phyloP scores from a whole-genome alignment of 2,797 vertebrate genomes.

The Phataginus tetradactyla region DNA sequence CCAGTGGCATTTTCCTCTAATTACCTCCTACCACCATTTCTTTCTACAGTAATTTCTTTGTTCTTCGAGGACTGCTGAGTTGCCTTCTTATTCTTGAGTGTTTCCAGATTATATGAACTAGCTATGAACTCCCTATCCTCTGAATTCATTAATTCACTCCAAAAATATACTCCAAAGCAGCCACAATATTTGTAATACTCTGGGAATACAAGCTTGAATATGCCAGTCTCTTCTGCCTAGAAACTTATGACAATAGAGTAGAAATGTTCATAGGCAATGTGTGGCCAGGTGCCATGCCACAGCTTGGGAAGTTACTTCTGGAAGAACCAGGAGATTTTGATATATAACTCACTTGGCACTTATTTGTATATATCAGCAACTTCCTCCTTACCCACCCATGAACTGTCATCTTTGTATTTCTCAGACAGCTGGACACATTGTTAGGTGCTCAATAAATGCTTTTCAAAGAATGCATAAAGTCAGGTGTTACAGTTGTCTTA shows the following conservation, averaged over 20 bases:
- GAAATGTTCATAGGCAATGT: background rate
- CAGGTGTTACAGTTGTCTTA: background rate
- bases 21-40: background rate
- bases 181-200: background rate
- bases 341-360: background rate
- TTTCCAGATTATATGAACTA: background rate
- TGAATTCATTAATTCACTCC: conserved; percentile 16
- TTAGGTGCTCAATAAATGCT: background rate
- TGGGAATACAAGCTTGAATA: background rate
- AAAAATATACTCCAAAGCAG: background rate
- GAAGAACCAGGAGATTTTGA: background rate
- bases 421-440: background rate
- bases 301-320: background rate
- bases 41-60: background rate
- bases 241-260: background rate
- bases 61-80: background rate
- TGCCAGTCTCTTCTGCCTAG: background rate
- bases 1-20: background rate
- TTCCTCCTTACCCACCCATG: background rate
- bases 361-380: background rate
- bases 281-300: background rate
- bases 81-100: background rate
- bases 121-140: conserved; percentile 23
- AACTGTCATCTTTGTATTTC: background rate
- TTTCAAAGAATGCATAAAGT: background rate